Evolutionary conservation across 2,797 vertebrate genomes (phyloP), one percentile per base, ranked within the genome.

Genomic region (Ara ararauna): DNA sequence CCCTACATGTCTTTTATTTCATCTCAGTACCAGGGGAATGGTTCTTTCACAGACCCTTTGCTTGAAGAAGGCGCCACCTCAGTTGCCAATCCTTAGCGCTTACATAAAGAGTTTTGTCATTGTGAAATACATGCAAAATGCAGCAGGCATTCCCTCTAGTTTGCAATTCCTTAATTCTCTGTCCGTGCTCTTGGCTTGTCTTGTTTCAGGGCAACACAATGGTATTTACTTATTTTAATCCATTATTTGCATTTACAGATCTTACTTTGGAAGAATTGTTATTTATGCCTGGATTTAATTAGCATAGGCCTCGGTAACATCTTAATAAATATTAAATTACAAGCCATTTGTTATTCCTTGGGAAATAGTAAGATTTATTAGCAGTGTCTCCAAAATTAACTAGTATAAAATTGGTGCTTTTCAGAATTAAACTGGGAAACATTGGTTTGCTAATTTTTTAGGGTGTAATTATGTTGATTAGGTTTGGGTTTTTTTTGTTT

Each of bases 361-460:
- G 92, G 94, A 96, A 97, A 95, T 95, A 96, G 34, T 95, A 95
- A 93, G 76, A 94, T 93, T 97, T 97, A 96, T 97, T 97, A 97
- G 61, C 27, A 51, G 27, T 61, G 56, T 66, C 65, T 87, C 75
- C 10, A 94, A 85, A 97, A 95, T 86, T 79, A 96, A 97, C 96
- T 95, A 91, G 71, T 96, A 95, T 95, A 71, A 96, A 96, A 32
- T 19, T 32, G 53, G 64, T 87, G 75, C 56, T 94, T 97, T 97
- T 96, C 80, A 94, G 79, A 91, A 86, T 93, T 91, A 96, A 95
- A 80, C 24, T 71, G 61, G 51, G 50, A 87, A 78, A 76, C 29
- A 80, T 82, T 93, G 32, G 5, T 95, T 45, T 95, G 74, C 87
- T 96, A 95, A 91, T 88, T 95, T 85, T 85, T 87, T 72, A 70